phyloP scores from a whole-genome alignment of 2,888 invertebrate genomes.

The Chironomus riparius region DNA sequence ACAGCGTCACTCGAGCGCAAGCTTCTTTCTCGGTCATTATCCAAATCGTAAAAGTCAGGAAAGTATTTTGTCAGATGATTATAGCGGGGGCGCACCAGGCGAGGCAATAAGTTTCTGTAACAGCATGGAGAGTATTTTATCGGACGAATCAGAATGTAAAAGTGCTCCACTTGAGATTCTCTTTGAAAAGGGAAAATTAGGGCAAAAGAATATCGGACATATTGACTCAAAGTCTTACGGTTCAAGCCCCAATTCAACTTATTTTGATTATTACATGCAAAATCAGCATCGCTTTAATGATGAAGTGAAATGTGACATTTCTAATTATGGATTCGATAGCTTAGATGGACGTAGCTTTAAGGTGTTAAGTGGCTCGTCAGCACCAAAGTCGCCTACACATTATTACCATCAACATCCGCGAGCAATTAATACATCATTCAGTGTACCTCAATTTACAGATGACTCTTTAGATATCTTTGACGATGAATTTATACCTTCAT shows the following conservation, averaged over 20 bases:
- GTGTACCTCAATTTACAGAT: constrained; percentile 18
- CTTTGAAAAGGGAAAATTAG: constrained; percentile 48
- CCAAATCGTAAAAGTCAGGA: constrained; percentile 59
- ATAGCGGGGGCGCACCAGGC: constrained; percentile 49
- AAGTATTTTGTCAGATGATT: constrained; percentile 66
- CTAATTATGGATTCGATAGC: constrained; percentile 28
- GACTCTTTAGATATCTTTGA: not conserved
- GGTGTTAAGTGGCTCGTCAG: not conserved
- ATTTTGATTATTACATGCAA: constrained; percentile 48
- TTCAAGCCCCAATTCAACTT: constrained; percentile 52
- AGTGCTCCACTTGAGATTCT: constrained; percentile 68
- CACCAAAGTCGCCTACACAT: not conserved
- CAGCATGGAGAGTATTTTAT: constrained; percentile 70
- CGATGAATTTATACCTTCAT: constrained; percentile 39
- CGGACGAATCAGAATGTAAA: constrained; percentile 71
- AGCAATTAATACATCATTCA: constrained; percentile 1
- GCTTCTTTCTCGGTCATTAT: constrained; percentile 64
- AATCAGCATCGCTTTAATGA: constrained; percentile 12
- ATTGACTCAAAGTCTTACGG: constrained; percentile 54
- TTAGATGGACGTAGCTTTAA: constrained; percentile 18
- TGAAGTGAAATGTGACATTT: constrained; percentile 22
- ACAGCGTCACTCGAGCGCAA: constrained; percentile 62
- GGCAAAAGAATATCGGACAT: constrained; percentile 42
- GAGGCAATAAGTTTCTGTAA: constrained; percentile 58
- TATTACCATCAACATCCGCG: not conserved